Base-by-base conservation (phyloP, 2,888 invertebrate species). In the Trypoxylon attenuatum region DNA sequence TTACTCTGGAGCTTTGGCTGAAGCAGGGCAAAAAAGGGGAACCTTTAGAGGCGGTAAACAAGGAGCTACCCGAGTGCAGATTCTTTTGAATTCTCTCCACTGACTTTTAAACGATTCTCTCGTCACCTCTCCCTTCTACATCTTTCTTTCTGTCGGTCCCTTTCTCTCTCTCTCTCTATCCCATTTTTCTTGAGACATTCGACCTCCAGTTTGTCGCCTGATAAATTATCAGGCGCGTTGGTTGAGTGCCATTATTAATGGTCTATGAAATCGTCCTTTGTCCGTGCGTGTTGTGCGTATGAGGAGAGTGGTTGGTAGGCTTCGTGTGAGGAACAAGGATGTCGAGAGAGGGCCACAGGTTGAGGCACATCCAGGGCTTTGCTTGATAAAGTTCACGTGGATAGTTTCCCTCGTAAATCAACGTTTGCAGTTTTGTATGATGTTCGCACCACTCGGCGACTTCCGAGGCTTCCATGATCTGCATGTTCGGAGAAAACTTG, bases 31-130 rank as follows among this genome's bases (percentile, higher is more conserved):
- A 42, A 45, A 10, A 29, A 15, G 42, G 46, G 47, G 62, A 71
- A 69, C 71, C 58, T 65, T 58, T 65, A 57, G 65, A 47, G 57
- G 53, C 65, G 62, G 65, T 71, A 74, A 73, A 74, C 69, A 69
- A 60, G 57, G 56, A 71, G 51, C 38, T 25, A 42, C 33, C 2
- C 10, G 49, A 46, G 23, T 61, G 52, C 15, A 42, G 33, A 57
- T 57, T 66, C 57, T 57, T 66, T 54, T 45, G 50, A 66, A 50
- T 59, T 50, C 41, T 51, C 49, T 29, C 21, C 43, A 18, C 25
- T 38, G 27, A 47, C 54, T 55, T 56, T 39, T 65, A 41, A 65
- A 41, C 54, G 43, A 59, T 54, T 43, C 18, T 43, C 50, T 5
- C 13, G 19, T 33, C 33, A 33, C 33, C 13, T 33, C 13, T 8